A percentile compares a stretch with the other conserved stretches of the same genome.
phyloP scores from a whole-genome alignment of 2,888 invertebrate species.

The Desoria tigrina region DNA sequence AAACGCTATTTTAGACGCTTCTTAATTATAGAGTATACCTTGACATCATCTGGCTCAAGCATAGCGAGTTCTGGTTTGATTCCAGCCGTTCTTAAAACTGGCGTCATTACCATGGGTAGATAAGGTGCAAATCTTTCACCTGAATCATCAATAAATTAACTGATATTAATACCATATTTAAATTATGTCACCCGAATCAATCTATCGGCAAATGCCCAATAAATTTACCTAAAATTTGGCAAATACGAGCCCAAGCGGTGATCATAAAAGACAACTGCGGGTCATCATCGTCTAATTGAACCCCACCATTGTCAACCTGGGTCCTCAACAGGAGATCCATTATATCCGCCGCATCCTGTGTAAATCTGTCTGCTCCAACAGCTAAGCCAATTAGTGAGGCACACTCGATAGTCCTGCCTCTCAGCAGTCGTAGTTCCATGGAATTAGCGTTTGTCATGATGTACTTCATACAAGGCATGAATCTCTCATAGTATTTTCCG shows the following conservation, averaged over 20 bases:
- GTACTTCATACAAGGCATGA: constrained; percentile 76
- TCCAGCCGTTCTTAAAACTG: constrained; percentile 86
- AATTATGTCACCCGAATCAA: no score
- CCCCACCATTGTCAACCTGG: constrained; percentile 71
- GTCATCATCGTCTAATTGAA: constrained; percentile 83
- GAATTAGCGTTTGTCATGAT: constrained; percentile 92
- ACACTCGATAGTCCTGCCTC: constrained; percentile 98
- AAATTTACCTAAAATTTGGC: constrained; percentile 89
- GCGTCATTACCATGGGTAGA: constrained; percentile 91
- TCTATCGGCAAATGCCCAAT: no score
- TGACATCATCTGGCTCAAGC: constrained; percentile 78
- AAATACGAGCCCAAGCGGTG: constrained; percentile 98
- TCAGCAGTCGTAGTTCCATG: constrained; percentile 81
- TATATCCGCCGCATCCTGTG: constrained; percentile 82
- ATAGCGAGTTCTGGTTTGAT: constrained; percentile 92
- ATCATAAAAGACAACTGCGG: constrained; percentile 97
- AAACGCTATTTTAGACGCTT: no score
- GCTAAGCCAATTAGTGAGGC: constrained; percentile 89
- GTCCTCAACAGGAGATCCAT: constrained; percentile 93
- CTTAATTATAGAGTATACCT: constrained; percentile 28
- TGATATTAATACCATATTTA: no score
- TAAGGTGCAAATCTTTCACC: constrained; percentile 86
- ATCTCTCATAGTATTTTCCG: constrained; percentile 86
- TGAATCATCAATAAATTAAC: no score
- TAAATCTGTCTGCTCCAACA: constrained; percentile 58